A percentile compares a stretch with the other conserved stretches of the same genome.
phyloP scores from a whole-genome alignment of 2,113 vertebrate species.

The human (Homo sapiens) region GRCh38 chrX:104117501-104118000 shows the following conservation, averaged over 20 bases:
- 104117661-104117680: neutral
- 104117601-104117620: neutral
- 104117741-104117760: neutral
- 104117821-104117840: neutral
- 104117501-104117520: neutral
- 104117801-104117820: neutral
- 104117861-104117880: neutral
- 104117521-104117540: neutral
- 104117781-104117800: neutral
- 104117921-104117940: neutral
- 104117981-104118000: neutral
- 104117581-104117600: neutral
- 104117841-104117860: neutral
- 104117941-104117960: neutral
- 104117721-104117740: neutral
- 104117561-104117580: neutral
- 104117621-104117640: neutral
- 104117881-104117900: neutral
- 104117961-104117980: neutral
- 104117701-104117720: neutral
- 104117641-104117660: neutral
- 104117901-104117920: neutral
- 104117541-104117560: neutral
- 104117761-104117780: slow-evolving; percentile 12
- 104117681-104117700: neutral